A percentile compares a stretch with the other conserved stretches of the same genome.
Conservation (phyloP, 2,113 vertebrate genomes). For the Pionites leucogaster region DNA sequence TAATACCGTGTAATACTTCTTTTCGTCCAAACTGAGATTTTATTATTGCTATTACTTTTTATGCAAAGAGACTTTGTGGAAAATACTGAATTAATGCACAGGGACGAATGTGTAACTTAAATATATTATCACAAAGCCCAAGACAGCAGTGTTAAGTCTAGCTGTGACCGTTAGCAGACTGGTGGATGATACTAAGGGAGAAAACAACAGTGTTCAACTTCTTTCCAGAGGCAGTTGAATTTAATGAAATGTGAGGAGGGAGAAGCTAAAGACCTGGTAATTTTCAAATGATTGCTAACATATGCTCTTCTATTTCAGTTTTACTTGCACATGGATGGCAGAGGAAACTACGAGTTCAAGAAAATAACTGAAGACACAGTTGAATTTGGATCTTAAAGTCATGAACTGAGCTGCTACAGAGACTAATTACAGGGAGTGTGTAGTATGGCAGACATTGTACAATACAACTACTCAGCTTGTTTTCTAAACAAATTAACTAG, state of each 20-base stretch:
- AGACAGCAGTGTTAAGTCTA: not conserved
- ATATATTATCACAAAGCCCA: not conserved
- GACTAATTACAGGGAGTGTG: conserved; percentile 37
- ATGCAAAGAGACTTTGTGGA: not conserved
- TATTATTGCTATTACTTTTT: not conserved
- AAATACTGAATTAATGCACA: not conserved
- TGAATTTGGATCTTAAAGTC: conserved; percentile 91
- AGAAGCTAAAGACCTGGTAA: not conserved
- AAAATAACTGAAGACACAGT: conserved; percentile 94
- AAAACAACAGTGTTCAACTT: not conserved
- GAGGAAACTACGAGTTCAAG: conserved; percentile 96
- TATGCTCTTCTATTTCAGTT: conserved; percentile 72
- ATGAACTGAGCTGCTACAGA: conserved; percentile 14
- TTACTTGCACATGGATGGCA: conserved; percentile 97
- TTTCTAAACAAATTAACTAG: conserved; percentile 64
- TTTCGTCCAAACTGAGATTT: not conserved
- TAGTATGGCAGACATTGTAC: conserved; percentile 59
- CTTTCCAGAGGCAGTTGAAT: not conserved
- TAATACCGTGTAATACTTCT: not conserved
- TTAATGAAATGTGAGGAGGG: not conserved
- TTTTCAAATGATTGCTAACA: not conserved
- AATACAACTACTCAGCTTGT: conserved; percentile 65
- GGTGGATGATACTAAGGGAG: not conserved
- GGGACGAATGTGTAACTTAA: not conserved
- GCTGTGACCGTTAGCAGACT: not conserved